phyloP scores from a whole-genome alignment of 2,797 vertebrate species.

The Poecilia velifera region DNA sequence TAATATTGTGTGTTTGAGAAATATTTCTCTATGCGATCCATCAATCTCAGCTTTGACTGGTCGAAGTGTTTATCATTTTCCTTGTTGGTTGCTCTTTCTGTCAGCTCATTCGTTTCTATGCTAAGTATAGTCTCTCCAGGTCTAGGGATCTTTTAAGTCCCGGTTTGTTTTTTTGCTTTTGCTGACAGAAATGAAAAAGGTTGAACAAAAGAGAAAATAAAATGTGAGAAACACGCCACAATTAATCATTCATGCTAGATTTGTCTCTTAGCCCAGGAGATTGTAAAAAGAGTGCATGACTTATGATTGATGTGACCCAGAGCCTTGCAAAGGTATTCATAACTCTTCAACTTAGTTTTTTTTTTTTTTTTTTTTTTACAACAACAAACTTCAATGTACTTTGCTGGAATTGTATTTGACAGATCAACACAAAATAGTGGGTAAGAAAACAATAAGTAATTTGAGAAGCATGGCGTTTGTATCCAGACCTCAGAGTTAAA shows the following conservation, averaged over 20 bases:
- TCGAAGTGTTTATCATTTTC: constrained; percentile 31
- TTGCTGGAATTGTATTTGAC: not conserved
- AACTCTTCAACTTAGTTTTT: not conserved
- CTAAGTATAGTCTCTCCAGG: not conserved
- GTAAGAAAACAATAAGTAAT: not conserved
- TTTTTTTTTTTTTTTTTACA: not conserved
- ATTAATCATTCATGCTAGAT: not conserved
- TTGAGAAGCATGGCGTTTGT: too few species aligned
- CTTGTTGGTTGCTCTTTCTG: constrained; percentile 3
- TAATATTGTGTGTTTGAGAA: constrained; percentile 28
- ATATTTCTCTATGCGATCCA: constrained; percentile 12
- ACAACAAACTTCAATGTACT: not conserved
- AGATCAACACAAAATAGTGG: not conserved
- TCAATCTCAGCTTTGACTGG: constrained; percentile 27
- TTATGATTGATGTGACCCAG: not conserved
- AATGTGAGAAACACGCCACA: not conserved
- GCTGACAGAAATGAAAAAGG: not conserved
- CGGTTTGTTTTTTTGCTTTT: not conserved
- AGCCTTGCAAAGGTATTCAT: not conserved
- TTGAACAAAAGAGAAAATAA: not conserved
- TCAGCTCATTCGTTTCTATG: constrained; percentile 9
- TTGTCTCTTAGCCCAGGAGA: not conserved
- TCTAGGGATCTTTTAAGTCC: not conserved
- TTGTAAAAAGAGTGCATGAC: not conserved
- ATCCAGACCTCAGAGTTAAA: too few species aligned